Evolutionary conservation across 2,113 vertebrate species (phyloP).

Genomic region (Ophiodon elongatus): DNA sequence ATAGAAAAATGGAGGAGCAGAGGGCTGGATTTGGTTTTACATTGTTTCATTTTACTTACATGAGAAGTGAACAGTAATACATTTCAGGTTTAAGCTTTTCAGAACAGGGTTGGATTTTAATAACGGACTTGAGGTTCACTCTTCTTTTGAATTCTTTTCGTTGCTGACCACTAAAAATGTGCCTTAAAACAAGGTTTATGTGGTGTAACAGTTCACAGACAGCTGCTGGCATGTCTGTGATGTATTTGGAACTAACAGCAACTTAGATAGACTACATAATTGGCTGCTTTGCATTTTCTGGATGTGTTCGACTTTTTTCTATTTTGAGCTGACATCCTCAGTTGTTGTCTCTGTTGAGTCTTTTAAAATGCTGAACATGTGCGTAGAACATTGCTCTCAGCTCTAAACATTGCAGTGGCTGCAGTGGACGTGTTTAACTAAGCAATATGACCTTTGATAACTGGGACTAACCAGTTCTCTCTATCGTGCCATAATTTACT

Average conservation of each 20-base stretch:
- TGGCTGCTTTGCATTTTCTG: conserved; percentile 68
- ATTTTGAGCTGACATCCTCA: conserved; percentile 62
- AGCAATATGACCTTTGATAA: conserved; percentile 42
- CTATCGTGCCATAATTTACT: conserved; percentile 19
- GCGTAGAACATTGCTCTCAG: conserved; percentile 13
- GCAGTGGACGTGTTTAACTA: conserved; percentile 19
- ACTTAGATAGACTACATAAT: conserved; percentile 62
- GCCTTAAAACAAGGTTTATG: conserved; percentile 40
- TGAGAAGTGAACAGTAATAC: conserved; percentile 28
- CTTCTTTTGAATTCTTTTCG: conserved; percentile 16
- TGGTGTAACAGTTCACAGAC: conserved; percentile 43
- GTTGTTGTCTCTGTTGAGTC: conserved; percentile 10
- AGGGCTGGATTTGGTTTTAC: conserved; percentile 25
- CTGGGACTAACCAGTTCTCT: conserved; percentile 22
- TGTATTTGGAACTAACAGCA: conserved; percentile 50
- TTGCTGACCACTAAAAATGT: conserved; percentile 39
- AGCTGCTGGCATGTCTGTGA: conserved; percentile 48
- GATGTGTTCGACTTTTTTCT: conserved; percentile 36
- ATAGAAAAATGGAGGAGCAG: conserved; percentile 37
- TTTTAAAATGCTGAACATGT: conserved; percentile 48
- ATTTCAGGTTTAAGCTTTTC: conserved; percentile 37
- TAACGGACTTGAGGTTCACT: conserved; percentile 18
- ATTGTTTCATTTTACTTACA: conserved; percentile 35
- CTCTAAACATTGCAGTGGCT: conserved; percentile 16
- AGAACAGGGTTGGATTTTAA: conserved; percentile 29